Percentiles rank a stretch among this genome's conserved stretches.
Evolutionary conservation across 2,797 vertebrate genomes (phyloP).

Genomic region (Clamator glandarius): DNA sequence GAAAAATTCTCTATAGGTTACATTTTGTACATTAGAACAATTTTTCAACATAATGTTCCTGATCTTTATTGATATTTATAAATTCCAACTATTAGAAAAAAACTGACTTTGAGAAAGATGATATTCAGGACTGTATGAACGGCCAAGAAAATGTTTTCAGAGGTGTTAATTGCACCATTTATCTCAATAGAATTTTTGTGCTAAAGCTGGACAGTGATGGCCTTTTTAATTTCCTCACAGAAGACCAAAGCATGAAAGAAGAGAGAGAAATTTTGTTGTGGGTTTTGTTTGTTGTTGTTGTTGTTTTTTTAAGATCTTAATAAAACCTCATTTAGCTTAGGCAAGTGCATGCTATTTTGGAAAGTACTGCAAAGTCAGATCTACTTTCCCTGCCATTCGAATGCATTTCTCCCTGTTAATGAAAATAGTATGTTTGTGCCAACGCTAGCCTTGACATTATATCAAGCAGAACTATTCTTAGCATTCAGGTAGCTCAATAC

Average conservation of each 20-base stretch:
- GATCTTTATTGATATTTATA: neutral
- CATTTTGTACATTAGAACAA: neutral
- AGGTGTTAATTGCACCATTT: conserved; percentile 26
- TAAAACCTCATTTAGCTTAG: neutral
- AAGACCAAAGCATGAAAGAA: conserved; percentile 8
- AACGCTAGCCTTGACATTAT: neutral
- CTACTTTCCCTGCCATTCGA: neutral
- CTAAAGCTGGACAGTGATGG: neutral
- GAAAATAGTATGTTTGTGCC: neutral
- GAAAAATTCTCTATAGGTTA: neutral
- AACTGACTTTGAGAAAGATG: neutral
- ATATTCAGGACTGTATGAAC: neutral
- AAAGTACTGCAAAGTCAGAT: neutral
- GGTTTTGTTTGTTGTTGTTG: too few species aligned
- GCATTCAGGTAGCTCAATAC: neutral
- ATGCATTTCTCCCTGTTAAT: neutral
- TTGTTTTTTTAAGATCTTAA: neutral
- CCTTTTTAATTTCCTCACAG: neutral
- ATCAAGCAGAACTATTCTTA: neutral
- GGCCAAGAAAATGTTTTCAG: neutral
- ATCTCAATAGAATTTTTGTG: neutral
- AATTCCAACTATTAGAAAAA: neutral
- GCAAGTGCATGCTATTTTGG: neutral
- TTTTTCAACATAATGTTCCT: neutral
- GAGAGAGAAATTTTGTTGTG: neutral